phyloP scores from a whole-genome alignment of 2,797 vertebrate genomes.

The Platyrinchus mystaceus region DNA sequence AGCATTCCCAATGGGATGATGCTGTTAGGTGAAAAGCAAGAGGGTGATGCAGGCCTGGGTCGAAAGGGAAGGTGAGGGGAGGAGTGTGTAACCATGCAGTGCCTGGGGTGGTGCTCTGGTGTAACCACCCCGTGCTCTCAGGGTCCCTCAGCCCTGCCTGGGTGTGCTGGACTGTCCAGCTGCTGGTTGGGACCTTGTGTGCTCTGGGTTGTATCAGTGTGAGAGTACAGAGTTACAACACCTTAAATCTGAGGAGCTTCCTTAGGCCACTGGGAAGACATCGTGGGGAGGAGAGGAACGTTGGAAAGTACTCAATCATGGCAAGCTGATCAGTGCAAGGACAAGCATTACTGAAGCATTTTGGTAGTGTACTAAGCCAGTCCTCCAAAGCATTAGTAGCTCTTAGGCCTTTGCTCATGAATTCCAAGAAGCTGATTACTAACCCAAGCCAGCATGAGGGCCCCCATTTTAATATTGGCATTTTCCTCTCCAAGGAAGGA shows the following conservation, averaged over 20 bases:
- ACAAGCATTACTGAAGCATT: neutral
- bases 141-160: neutral
- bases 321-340: neutral
- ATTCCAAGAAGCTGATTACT: slow-evolving; percentile 3
- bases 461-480: neutral
- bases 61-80: neutral
- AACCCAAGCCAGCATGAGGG: neutral
- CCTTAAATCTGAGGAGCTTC: neutral
- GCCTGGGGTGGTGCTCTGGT: neutral
- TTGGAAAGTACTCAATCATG: neutral
- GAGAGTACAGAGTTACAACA: neutral
- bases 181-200: neutral
- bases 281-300: neutral
- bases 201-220: neutral
- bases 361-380: neutral
- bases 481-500: neutral
- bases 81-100: fast-evolving
- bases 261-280: neutral
- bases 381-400: neutral
- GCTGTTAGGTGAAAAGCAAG: neutral
- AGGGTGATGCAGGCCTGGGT: neutral
- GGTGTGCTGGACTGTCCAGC: neutral
- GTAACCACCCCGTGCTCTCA: neutral
- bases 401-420: neutral
- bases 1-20: neutral